Percentiles rank a stretch among this genome's conserved stretches.
These are phyloP conservation scores for Myiopsitta monachus DNA, from an alignment of 2,113 vertebrate genomes.

Conservation along the genomic window DNA sequence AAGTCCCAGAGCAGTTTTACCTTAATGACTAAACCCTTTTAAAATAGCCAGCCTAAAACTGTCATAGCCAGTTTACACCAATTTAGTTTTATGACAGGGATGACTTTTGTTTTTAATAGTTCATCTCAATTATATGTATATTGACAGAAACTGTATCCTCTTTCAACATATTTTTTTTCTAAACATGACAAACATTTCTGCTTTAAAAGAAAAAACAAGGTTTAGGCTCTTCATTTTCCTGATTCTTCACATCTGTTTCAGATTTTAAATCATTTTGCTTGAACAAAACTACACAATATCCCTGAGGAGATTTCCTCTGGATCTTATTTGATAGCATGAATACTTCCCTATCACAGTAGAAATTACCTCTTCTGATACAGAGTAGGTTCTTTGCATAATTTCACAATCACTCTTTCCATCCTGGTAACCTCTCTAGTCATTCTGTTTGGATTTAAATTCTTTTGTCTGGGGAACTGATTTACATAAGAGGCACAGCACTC, in stretches of 20 bases:
- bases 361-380: slow-evolving; percentile 23
- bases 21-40: neutral
- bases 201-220: neutral
- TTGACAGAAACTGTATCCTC: neutral
- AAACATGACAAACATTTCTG: neutral
- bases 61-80: neutral
- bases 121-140: neutral
- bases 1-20: neutral
- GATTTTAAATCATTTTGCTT: slow-evolving; percentile 9
- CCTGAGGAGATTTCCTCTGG: slow-evolving; percentile 27
- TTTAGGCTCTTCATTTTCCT: neutral
- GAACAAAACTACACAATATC: neutral
- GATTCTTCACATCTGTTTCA: slow-evolving; percentile 20
- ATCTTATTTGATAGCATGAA: neutral
- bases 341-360: neutral
- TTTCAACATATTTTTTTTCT: accelerated
- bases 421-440: slow-evolving; percentile 16
- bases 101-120: neutral
- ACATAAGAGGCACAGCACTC: slow-evolving; percentile 8
- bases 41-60: neutral
- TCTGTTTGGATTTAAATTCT: slow-evolving; percentile 19
- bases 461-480: slow-evolving; percentile 27
- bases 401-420: slow-evolving; percentile 25
- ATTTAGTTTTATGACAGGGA: neutral
- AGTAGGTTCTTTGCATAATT: slow-evolving; percentile 22